phyloP scores from a whole-genome alignment of 2,797 vertebrate genomes.

The Pipistrellus pipistrellus region DNA sequence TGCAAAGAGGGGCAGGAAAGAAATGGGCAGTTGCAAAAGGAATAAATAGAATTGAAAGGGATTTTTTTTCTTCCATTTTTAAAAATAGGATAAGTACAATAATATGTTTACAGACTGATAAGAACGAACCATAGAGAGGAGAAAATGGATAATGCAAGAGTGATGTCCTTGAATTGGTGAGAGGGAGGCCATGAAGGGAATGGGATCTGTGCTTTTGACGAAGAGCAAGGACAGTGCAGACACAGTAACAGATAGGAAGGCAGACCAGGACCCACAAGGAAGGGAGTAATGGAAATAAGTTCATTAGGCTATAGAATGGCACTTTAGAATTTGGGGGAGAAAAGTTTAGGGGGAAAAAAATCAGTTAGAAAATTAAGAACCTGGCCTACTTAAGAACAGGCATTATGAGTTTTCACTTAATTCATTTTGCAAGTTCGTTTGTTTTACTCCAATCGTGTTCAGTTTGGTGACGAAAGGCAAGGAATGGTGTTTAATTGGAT shows the following conservation, averaged over 20 bases:
- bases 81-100: neutral
- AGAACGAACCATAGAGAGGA: neutral
- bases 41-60: neutral
- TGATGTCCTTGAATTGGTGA: neutral
- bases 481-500: neutral
- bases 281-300: neutral
- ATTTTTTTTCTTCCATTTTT: neutral
- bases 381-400: neutral
- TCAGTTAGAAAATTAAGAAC: neutral
- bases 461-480: neutral
- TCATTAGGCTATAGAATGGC: neutral
- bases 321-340: neutral
- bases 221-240: neutral
- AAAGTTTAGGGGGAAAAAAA: neutral
- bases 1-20: neutral
- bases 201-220: neutral
- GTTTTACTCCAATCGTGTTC: neutral
- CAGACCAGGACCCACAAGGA: neutral
- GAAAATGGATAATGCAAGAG: neutral
- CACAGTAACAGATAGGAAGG: neutral
- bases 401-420: neutral
- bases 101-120: neutral
- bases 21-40: neutral
- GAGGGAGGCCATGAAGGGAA: neutral
- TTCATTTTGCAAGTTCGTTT: too few relatives aligned